A percentile compares a stretch with the other conserved stretches of the same genome.
phyloP scores from a whole-genome alignment of 2,888 invertebrate species.

The Trachelus troglodyta region DNA sequence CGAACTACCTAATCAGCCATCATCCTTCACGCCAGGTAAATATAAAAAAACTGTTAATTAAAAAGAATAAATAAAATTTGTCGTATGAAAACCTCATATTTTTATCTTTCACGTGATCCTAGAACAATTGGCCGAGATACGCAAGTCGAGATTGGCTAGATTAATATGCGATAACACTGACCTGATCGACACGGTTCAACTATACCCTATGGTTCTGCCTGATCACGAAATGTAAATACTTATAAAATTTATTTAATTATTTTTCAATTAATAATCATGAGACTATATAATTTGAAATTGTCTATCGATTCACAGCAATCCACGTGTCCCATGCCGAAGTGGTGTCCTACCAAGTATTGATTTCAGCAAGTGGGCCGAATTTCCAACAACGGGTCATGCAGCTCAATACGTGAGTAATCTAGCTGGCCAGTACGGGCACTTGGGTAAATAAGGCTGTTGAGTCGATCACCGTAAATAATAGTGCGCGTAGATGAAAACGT shows the following conservation, averaged over 20 bases:
- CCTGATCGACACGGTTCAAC: conserved; percentile 89
- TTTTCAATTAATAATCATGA: conserved; percentile 2
- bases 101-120: conserved; percentile 39
- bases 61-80: not conserved
- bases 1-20: conserved; percentile 90
- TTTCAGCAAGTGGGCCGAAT: conserved; percentile 91
- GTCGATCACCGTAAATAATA: conserved; percentile 21
- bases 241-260: conserved; percentile 3
- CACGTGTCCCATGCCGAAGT: conserved; percentile 91
- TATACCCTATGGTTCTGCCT: conserved; percentile 92
- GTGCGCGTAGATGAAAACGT: not conserved
- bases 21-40: conserved; percentile 81
- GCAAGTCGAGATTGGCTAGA: conserved; percentile 83
- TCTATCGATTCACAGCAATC: conserved; percentile 75
- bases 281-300: not conserved
- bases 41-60: not conserved
- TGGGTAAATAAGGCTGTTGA: conserved; percentile 55
- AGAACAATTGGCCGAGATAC: conserved; percentile 86
- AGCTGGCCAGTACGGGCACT: conserved; percentile 67
- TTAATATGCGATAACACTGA: conserved; percentile 94
- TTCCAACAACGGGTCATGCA: conserved; percentile 65
- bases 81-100: not conserved
- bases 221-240: conserved; percentile 92
- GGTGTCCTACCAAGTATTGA: conserved; percentile 89
- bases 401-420: conserved; percentile 78